Conservation (phyloP, 35 echinoderm and acorn worm genomes). For the Eucidaris tribuloides region DNA sequence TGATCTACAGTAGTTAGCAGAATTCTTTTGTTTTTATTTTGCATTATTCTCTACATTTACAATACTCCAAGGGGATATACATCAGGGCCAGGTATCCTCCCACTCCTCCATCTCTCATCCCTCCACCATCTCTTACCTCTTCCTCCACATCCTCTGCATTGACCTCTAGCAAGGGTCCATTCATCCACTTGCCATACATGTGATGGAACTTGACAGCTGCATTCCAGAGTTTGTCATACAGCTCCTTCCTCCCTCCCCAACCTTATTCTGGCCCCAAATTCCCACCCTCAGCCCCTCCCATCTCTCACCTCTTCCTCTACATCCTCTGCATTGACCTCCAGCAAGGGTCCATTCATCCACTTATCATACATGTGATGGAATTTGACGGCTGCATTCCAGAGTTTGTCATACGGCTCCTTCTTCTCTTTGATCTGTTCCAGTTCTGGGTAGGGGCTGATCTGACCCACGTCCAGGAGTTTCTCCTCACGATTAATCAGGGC, state of each 20-base stretch:
- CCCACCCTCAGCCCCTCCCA: too few relatives aligned
- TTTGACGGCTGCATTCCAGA: constrained; percentile 70
- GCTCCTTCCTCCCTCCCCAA: too few relatives aligned
- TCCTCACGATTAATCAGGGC: constrained; percentile 12
- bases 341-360: constrained; percentile 97
- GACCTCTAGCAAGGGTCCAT: constrained; percentile 89
- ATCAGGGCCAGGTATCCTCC: too few relatives aligned
- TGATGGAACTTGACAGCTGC: constrained; percentile 73
- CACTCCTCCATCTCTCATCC: too few relatives aligned
- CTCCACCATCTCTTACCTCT: too few relatives aligned
- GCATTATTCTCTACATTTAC: too few relatives aligned
- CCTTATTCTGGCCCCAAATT: not conserved
- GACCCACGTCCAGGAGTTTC: constrained; percentile 72
- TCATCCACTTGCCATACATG: constrained; percentile 97
- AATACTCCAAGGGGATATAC: too few relatives aligned
- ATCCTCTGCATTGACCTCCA: constrained; percentile 93
- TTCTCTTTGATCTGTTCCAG: constrained; percentile 71
- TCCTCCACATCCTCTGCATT: constrained; percentile 97
- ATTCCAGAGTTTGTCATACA: constrained; percentile 72
- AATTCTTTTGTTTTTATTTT: too few relatives aligned
- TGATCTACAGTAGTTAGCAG: too few relatives aligned
- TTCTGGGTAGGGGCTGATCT: constrained; percentile 62
- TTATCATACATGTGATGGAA: constrained; percentile 85
- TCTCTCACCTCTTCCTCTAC: constrained; percentile 96
- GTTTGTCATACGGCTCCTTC: constrained; percentile 89